Evolutionary conservation across 2,113 vertebrate species (phyloP), one percentile per base, ranked within the genome.

Genomic region (Campylorhamphus procurvoides): DNA sequence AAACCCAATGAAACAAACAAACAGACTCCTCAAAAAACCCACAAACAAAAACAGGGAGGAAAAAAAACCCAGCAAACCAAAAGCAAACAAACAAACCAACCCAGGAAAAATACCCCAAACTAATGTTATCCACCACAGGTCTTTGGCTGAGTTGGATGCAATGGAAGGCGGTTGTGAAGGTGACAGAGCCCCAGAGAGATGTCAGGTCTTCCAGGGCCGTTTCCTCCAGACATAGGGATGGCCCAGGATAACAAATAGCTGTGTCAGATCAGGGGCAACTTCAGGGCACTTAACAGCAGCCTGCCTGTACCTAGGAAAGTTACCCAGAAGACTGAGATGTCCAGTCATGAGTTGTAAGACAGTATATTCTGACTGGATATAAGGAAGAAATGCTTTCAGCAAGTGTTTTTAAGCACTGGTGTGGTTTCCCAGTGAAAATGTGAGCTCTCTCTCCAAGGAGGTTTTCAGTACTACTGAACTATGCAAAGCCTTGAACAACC

Each of bases 41-140:
- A 12, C 27, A 74, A 63, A 28, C 9, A 12, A 3, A 7, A 35
- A 15, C 9, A 40, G 25, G 55, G 12, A 12, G 31, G 31, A 63
- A 24, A 27, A 2, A 0, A 40, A 31, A 4, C 9, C 29, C 53
- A 56, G 6, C 18, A 66, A 31, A 7, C n/a, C 24, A 35, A 59
- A 42, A 42, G 6, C 40, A 40, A 63, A 9, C 16, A 18, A 39
- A 29, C 10, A 63, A 40, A 39, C 37, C 37, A 14, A 44, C 42
- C 18, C 18, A 80, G 14, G 18, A 7, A 50, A 84, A 49, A 44
- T 5, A 0, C 1, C 1, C 4, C 1, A 16, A 44, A 33, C 1
- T 13, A 44, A 71, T 33, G 14, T 29, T 1, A 60, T 22, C 23
- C 9, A 31, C 8, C 6, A 16, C 22, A 55, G 35, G 12, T 53